Conservation (phyloP, 1,140 invertebrate species). For the Archivesica marissinica region DNA sequence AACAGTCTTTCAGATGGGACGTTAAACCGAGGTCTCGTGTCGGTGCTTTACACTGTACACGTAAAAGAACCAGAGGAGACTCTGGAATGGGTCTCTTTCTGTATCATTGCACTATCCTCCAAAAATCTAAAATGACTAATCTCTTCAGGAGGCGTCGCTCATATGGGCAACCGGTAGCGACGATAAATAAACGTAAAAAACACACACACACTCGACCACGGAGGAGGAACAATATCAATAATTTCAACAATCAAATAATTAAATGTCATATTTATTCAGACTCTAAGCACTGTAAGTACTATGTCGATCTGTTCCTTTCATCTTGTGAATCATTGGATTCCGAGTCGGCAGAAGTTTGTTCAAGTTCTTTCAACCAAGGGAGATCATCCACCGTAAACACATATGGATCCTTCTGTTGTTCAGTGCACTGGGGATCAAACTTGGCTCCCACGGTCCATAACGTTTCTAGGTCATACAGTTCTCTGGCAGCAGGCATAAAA, state of each 20-base stretch:
- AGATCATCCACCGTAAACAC: constrained; percentile 41
- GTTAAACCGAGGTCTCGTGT: too few relatives aligned
- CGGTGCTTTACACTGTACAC: too few relatives aligned
- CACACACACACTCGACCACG: neutral
- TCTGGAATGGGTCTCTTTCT: too few relatives aligned
- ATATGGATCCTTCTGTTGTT: constrained; percentile 51
- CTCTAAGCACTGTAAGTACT: neutral
- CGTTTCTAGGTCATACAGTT: constrained; percentile 94
- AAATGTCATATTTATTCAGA: too few relatives aligned
- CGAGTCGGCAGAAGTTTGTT: neutral
- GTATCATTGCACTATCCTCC: too few relatives aligned
- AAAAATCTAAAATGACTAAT: too few relatives aligned
- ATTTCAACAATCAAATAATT: too few relatives aligned
- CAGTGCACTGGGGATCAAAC: constrained; percentile 87
- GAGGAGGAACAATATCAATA: neutral
- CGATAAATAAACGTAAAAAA: too few relatives aligned
- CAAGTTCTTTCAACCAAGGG: constrained; percentile 55
- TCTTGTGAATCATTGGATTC: neutral
- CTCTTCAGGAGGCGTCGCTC: too few relatives aligned
- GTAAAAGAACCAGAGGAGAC: too few relatives aligned
- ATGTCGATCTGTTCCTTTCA: neutral
- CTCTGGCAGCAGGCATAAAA: constrained; percentile 89
- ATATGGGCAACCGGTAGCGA: too few relatives aligned
- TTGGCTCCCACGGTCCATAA: constrained; percentile 94
- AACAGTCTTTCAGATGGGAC: too few relatives aligned